phyloP scores from a whole-genome alignment of 2,797 vertebrate species.

The Pantherophis vulpinus region DNA sequence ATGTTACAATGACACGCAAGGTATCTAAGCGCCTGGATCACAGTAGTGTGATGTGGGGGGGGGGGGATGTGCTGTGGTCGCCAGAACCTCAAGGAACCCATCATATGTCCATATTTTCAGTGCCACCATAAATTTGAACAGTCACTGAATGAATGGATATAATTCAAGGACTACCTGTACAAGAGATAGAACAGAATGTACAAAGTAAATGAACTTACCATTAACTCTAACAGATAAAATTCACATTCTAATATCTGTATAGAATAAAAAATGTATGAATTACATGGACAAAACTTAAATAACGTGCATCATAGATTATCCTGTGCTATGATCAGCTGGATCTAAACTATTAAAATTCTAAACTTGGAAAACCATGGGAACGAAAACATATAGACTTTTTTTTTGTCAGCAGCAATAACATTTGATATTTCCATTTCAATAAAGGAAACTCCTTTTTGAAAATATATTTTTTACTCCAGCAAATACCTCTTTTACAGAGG shows the following conservation, averaged over 20 bases:
- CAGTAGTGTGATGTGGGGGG: background rate
- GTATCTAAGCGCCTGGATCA: background rate
- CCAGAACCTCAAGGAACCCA: background rate
- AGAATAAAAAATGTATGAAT: slow-evolving; percentile 33
- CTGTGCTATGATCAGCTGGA: background rate
- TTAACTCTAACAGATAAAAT: slow-evolving; percentile 98
- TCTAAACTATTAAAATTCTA: background rate
- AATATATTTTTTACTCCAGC: background rate
- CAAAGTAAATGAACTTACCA: slow-evolving; percentile 79
- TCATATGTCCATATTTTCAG: background rate
- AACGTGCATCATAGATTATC: background rate
- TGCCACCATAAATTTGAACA: background rate
- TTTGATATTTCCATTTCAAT: background rate
- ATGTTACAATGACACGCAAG: background rate
- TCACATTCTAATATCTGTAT: slow-evolving; percentile 97
- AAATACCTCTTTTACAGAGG: background rate
- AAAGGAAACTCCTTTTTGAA: background rate
- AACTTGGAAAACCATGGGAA: background rate
- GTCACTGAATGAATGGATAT: background rate
- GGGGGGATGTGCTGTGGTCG: background rate
- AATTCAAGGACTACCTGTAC: background rate
- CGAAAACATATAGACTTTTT: background rate
- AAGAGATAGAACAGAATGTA: slow-evolving; percentile 1
- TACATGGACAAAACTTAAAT: background rate
- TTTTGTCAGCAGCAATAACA: background rate